Base-by-base conservation (phyloP, 2,113 vertebrate genomes). In the Holacanthus passer region DNA sequence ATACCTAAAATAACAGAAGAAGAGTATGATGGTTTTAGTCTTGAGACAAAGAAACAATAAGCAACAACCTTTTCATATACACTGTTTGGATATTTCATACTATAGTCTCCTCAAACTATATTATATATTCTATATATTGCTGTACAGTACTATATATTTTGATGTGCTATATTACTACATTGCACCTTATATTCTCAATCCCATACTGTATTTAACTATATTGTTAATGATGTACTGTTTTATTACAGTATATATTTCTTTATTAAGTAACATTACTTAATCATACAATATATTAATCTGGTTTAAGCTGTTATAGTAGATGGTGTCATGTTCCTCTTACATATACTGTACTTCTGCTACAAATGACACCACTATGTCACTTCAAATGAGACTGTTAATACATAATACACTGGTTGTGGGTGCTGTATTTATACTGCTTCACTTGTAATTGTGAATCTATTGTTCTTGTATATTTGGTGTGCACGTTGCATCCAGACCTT, bases 401-500 rank as follows among this genome's bases (percentile, higher is more conserved):
- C 45, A 48, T 7, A 7, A n/a, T n/a, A n/a, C n/a, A 48, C 19
- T 48, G 20, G 7, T 50, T 19, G 3, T 22, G 7, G 8, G 47
- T 50, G 22, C 47, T 50, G 20, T n/a, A 50, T 50, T 19, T 52
- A n/a, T 39, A 39, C 7, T 39, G 37, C 37, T 39, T 39, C 7
- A 6, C 37, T 39, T 39, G 37, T 37, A 37, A 50, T 22, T 50
- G 3, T n/a, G 22, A 52, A n/a, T n/a, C n/a, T n/a, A n/a, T n/a
- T n/a, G n/a, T n/a, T n/a, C n/a, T n/a, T n/a, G n/a, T n/a, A n/a
- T n/a, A n/a, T 14, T 14, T 1, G 17, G 45, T 19, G 43, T 66
- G 1, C 56, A 1, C 47, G 53, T 55, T 65, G n/a, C 14, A 43
- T 50, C 52, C 92, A 82, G 52, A 98, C 97, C 97, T 96, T 98